Conservation (phyloP, 2,113 vertebrate genomes). For the Oostethus manadensis region DNA sequence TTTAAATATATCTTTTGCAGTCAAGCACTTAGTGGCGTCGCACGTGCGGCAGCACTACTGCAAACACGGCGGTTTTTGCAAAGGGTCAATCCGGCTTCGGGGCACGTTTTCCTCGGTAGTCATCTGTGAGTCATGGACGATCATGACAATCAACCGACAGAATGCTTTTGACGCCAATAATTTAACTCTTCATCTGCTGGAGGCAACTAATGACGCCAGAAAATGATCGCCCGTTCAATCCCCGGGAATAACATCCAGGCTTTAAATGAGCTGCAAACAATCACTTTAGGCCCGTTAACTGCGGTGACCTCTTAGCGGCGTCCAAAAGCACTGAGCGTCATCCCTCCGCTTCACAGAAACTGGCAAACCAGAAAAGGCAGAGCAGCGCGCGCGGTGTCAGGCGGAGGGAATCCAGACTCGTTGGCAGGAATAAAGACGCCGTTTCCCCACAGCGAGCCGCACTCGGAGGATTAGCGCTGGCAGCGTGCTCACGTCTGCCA, state of each 20-base stretch:
- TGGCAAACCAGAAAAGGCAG: constrained; percentile 36
- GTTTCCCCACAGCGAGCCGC: constrained; percentile 36
- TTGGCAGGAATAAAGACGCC: constrained; percentile 50
- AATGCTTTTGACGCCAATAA: too few species aligned
- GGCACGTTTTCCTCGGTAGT: constrained; percentile 47
- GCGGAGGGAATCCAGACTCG: constrained; percentile 51
- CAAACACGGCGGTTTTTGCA: neutral
- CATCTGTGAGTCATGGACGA: constrained; percentile 54
- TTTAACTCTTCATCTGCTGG: too few species aligned
- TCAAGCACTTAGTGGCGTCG: neutral
- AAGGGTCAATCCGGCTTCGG: constrained; percentile 48
- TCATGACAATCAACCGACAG: neutral
- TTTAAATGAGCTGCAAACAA: neutral
- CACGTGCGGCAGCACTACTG: constrained; percentile 37
- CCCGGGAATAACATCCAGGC: too few species aligned
- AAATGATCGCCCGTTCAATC: neutral
- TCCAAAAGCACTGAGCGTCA: constrained; percentile 12
- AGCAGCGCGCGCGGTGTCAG: constrained; percentile 23
- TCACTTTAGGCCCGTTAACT: neutral
- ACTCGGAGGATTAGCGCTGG: constrained; percentile 50
- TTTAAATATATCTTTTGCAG: too few species aligned
- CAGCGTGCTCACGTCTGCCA: constrained; percentile 44
- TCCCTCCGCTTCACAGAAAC: constrained; percentile 29
- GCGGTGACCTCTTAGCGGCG: neutral
- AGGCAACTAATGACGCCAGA: too few species aligned